Evolutionary conservation across 2,113 vertebrate genomes (phyloP).

Genomic region (Xiphophorus couchianus): DNA sequence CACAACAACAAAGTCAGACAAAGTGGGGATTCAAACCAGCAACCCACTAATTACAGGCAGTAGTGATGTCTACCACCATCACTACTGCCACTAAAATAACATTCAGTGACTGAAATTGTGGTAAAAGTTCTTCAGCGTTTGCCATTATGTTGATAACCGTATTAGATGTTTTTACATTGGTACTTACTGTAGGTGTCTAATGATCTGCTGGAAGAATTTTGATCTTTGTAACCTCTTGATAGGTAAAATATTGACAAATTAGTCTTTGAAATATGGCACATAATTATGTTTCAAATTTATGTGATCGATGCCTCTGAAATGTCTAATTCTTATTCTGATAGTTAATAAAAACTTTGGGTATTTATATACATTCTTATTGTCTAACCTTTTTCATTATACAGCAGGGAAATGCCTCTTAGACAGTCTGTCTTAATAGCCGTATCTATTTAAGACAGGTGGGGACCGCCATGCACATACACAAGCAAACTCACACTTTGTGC

Average conservation of each 20-base stretch:
- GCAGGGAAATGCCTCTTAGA: slow-evolving; percentile 57
- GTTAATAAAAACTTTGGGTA: slow-evolving; percentile 6
- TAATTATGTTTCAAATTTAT: background rate
- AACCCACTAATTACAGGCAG: no score
- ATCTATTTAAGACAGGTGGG: slow-evolving; percentile 67
- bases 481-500: slow-evolving; percentile 15
- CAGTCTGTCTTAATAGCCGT: slow-evolving; percentile 69
- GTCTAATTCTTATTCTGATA: background rate
- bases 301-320: background rate
- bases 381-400: slow-evolving; percentile 45
- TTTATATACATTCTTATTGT: background rate
- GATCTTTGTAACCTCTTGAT: no score
- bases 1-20: no score
- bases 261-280: background rate
- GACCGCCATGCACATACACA: slow-evolving; percentile 25
- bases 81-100: no score
- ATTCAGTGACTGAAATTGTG: no score
- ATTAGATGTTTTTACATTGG: no score
- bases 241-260: background rate
- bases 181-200: no score
- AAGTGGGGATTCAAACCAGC: no score
- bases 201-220: no score
- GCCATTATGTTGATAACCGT: no score
- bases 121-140: no score
- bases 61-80: no score